Evolutionary conservation across 2,797 vertebrate species (phyloP), one percentile per base, ranked within the genome.

Genomic region (Sebastes vulpes): DNA sequence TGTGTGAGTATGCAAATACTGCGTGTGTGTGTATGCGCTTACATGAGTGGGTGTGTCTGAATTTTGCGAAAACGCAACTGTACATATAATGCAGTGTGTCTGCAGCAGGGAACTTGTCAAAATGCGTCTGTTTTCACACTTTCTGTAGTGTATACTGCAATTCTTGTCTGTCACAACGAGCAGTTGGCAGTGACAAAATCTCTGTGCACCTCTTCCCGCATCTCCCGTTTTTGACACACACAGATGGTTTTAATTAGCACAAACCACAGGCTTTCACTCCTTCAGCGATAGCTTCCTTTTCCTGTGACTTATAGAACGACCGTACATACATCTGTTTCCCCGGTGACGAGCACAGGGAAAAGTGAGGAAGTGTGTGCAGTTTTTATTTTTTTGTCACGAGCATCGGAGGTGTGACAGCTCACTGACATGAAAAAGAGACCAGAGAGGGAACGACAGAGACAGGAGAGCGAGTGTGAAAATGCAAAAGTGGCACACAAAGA

Each of bases 1-100:
- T 29, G 67, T 81, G 38, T 76, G 74, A 70, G 81, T 79, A 54
- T 75, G 71, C 60, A 79, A 69, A 78, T 50, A n/a, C 38, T 59
- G 75, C 31, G 20, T 53, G 52, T 12, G 52, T 18, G 20, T 38
- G 35, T 38, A 38, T 48, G 46, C 2, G 18, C 18, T 16, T 6
- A 21, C 74, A 66, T 25, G 10, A 56, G 86, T 83, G 74, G 72
- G 79, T 71, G 66, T 72, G 82, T 84, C 72, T 79, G 65, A 61
- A 64, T 77, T 70, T 46, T 42, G 83, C 11, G 12, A 46, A 25
- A 50, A 64, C 64, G 66, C 50, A 52, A 72, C 31, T 71, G 20
- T 12, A 4, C 74, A 32, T 31, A 48, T 32, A 0, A 9, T 23
- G 38, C 42, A 16, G 28, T 20, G 21, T 14, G 46, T 42, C 54